Conservation (phyloP, 2,797 vertebrate genomes). For the Sebastiscus albofasciatus region DNA sequence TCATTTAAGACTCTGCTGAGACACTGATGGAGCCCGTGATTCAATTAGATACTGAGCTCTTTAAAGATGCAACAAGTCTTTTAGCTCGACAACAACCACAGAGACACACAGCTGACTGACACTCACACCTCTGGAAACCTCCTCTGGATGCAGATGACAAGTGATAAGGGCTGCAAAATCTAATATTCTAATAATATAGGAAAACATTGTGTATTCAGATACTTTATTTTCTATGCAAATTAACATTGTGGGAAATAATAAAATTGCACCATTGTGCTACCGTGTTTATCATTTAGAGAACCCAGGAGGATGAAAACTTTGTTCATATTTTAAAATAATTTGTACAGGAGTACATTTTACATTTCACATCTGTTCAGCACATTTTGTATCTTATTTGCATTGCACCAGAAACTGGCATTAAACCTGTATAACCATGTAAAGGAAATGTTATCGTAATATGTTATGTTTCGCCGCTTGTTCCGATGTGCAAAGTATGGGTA, state of each 20-base stretch:
- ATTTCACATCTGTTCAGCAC: neutral
- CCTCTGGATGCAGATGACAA: neutral
- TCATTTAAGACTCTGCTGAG: slow-evolving; percentile 78
- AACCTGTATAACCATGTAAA: neutral
- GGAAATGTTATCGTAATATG: neutral
- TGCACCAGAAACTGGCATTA: slow-evolving; percentile 7
- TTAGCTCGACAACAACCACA: slow-evolving; percentile 45
- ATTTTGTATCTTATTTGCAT: neutral
- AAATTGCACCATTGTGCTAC: neutral
- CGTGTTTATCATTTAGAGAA: neutral
- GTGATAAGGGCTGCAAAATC: neutral
- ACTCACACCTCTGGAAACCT: neutral
- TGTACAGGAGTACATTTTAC: neutral
- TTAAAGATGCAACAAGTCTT: slow-evolving; percentile 73
- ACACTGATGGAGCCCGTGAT: slow-evolving; percentile 80
- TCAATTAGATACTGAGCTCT: slow-evolving; percentile 81
- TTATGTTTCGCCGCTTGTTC: too few species aligned
- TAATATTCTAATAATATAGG: neutral
- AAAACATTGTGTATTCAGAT: neutral
- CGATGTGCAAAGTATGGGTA: too few species aligned
- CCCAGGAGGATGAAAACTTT: neutral
- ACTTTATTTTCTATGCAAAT: neutral
- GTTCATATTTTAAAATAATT: neutral
- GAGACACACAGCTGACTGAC: slow-evolving; percentile 30
- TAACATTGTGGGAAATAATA: neutral